Conservation (phyloP, 2,888 invertebrate genomes). For the Macrosoma leucophasiata region DNA sequence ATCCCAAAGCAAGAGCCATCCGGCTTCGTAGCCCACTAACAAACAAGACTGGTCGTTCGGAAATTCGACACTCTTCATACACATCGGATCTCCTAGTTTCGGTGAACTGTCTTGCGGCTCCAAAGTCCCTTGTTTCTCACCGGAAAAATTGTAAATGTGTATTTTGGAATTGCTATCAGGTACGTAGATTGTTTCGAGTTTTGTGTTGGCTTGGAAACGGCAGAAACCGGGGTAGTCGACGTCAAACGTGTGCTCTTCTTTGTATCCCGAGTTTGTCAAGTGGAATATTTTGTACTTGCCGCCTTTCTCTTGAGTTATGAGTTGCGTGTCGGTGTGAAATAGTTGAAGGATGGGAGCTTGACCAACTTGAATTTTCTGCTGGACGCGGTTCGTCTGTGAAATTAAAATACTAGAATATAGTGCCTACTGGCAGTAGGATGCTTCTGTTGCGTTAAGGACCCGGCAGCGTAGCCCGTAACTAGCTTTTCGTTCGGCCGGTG, state of each 20-base stretch:
- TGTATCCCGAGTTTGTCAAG: conserved; percentile 76
- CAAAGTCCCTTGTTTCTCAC: conserved; percentile 55
- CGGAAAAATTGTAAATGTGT: conserved; percentile 67
- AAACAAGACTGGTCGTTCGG: conserved; percentile 70
- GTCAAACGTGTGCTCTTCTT: conserved; percentile 72
- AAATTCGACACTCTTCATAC: conserved; percentile 71
- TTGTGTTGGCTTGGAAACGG: conserved; percentile 77
- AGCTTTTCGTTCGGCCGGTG: no score
- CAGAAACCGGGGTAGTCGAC: conserved; percentile 83
- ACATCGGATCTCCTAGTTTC: conserved; percentile 80
- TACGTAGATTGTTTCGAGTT: conserved; percentile 79
- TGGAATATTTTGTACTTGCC: conserved; percentile 82
- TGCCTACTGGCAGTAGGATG: no score
- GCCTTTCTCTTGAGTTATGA: conserved; percentile 85
- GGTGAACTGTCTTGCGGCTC: conserved; percentile 43
- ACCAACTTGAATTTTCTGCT: conserved; percentile 79
- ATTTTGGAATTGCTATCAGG: conserved; percentile 77
- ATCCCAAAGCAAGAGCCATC: conserved; percentile 83
- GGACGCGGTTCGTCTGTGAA: conserved; percentile 82
- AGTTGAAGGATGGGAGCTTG: conserved; percentile 78
- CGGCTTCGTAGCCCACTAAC: conserved; percentile 84
- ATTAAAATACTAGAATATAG: conserved; percentile 5
- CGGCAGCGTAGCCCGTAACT: no score
- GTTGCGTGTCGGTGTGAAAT: conserved; percentile 74
- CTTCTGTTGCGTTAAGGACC: no score